Conservation (phyloP, 2,113 vertebrate species). For the Lampris megalopsis region DNA sequence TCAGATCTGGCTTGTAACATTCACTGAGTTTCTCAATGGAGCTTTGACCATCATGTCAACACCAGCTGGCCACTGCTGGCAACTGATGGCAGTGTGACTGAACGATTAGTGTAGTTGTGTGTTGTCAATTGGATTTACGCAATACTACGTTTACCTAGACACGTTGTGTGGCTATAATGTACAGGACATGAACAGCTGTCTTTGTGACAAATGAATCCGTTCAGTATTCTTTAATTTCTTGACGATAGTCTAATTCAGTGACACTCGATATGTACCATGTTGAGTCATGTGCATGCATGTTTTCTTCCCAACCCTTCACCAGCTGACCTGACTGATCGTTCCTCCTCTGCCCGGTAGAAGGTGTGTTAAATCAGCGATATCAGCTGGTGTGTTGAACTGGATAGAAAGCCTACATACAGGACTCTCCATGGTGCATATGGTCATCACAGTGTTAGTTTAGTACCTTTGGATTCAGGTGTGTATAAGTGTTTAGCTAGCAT, state of each 20-base stretch:
- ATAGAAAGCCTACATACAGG: too few relatives aligned
- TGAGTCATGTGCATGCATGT: too few relatives aligned
- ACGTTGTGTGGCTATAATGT: neutral
- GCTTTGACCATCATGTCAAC: conserved; percentile 23
- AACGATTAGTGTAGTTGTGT: neutral
- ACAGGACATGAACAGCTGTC: too few relatives aligned
- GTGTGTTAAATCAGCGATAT: too few relatives aligned
- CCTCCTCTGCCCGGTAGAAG: too few relatives aligned
- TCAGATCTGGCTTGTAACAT: neutral
- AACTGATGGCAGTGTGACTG: conserved; percentile 4
- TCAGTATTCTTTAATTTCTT: too few relatives aligned
- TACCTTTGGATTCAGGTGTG: neutral
- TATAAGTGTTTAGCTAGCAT: conserved; percentile 1
- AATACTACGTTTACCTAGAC: neutral
- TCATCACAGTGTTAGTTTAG: neutral
- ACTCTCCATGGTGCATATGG: too few relatives aligned
- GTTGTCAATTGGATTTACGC: neutral
- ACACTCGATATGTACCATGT: too few relatives aligned
- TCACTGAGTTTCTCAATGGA: neutral
- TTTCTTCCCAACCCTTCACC: too few relatives aligned
- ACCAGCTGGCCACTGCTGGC: conserved; percentile 44
- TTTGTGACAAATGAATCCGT: neutral
- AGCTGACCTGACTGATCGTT: too few relatives aligned
- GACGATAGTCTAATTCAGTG: too few relatives aligned
- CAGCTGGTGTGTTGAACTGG: too few relatives aligned